Conservation (phyloP, 2,797 vertebrate genomes). For the Phoxinus dragarum region DNA sequence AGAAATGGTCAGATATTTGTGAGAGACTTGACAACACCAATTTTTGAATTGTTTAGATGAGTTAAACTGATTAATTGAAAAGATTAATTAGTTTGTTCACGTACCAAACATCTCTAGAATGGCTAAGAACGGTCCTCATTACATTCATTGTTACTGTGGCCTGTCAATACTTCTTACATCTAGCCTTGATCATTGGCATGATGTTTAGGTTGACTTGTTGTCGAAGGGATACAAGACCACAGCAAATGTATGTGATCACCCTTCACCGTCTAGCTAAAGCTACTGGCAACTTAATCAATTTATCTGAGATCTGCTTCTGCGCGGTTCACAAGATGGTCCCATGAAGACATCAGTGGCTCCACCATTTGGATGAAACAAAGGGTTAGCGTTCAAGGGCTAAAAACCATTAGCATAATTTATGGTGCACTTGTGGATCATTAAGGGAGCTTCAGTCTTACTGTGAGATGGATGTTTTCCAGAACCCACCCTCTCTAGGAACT, state of each 20-base stretch:
- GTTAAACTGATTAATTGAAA: neutral
- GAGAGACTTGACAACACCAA: neutral
- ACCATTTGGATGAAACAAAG: constrained; percentile 62
- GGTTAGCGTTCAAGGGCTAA: constrained; percentile 62
- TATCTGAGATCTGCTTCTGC: constrained; percentile 42
- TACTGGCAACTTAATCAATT: constrained; percentile 33
- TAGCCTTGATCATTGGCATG: neutral
- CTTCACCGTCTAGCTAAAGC: constrained; percentile 39
- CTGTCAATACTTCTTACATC: constrained; percentile 1
- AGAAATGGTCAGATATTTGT: neutral
- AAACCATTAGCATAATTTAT: constrained; percentile 94
- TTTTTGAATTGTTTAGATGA: neutral
- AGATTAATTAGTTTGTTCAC: constrained; percentile 12
- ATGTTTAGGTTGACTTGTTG: neutral
- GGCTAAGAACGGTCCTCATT: neutral
- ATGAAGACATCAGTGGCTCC: constrained; percentile 58
- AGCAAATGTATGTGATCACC: neutral
- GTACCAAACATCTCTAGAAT: neutral
- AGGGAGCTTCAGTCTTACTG: constrained; percentile 85
- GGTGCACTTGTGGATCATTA: constrained; percentile 92
- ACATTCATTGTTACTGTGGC: neutral
- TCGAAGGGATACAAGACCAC: neutral
- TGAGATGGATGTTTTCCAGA: constrained; percentile 89
- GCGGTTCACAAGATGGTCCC: constrained; percentile 36
- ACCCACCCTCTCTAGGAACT: constrained; percentile 78